Evolutionary conservation across 2,113 vertebrate genomes (phyloP), one percentile per base, ranked within the genome.

Genomic region (Entomyzon cyanotis): DNA sequence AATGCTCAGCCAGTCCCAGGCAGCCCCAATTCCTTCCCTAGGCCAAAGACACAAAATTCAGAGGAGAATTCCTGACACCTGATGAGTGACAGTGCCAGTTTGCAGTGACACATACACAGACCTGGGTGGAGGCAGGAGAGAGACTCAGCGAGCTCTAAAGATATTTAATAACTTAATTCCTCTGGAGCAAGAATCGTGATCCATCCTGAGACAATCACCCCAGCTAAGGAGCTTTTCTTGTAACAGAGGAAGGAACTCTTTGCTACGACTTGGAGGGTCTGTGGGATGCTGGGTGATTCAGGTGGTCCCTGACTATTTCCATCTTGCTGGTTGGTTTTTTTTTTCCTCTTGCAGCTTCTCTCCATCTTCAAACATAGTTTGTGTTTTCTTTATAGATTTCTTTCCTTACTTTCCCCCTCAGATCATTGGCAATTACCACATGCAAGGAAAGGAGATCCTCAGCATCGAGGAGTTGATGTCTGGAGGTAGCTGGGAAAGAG

Each of bases 381-480:
- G 28, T 28, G 42, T 64, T 90, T 68, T 13, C 4, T 75, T 84
- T 39, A 65, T 22, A 19, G 49, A 93, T 82, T 85, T 50, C 23
- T 83, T 78, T 53, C 70, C 31, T 52, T 39, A 16, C 23, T 76
- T 60, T 82, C 17, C 30, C 58, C 37, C 23, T 81, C 31, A 30
- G 33, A 87, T 55, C 62, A 84, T 77, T 87, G 71, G 50, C 50
- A 89, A 87, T 84, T 64, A 62, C 39, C 81, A 89, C 87, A 46
- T 41, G 74, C 47, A 93, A 83, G 86, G 80, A 89, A 90, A 94
- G 89, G 64, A 47, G 83, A 93, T 93, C 87, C 84, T 94, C 74
- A 65, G 67, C 64, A 87, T 20, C 0, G 1, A 60, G 76, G 75
- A 80, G 74, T 84, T 21, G 0, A 77, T 84, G 58, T 78, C 39